Conservation (phyloP, 2,113 vertebrate genomes). For the Alethe castanea region DNA sequence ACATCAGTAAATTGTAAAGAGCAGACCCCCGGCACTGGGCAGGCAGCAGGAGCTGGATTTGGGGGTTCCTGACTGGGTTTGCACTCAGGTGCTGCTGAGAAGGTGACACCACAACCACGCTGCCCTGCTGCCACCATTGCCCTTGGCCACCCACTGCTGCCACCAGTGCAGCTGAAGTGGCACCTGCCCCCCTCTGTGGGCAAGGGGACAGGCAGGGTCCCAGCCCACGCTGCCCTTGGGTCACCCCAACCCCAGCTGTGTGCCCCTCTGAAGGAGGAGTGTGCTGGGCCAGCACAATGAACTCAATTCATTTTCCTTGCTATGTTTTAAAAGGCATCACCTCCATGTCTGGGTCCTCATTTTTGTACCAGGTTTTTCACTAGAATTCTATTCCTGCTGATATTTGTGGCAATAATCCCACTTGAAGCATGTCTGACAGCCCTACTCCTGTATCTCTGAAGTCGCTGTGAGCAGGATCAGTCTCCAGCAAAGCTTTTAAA, state of each 20-base stretch:
- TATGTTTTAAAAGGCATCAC: not conserved
- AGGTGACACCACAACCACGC: rapidly evolving
- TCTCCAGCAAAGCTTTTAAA: constrained; percentile 46
- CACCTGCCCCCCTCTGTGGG: rapidly evolving
- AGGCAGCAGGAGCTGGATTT: not conserved
- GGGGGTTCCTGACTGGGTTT: not conserved
- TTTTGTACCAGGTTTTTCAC: not conserved
- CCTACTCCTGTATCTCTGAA: not conserved
- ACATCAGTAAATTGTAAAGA: not conserved
- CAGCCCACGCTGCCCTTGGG: rapidly evolving
- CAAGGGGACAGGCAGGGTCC: not conserved
- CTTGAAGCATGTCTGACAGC: not conserved
- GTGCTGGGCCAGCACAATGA: not conserved
- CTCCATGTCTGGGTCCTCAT: not conserved
- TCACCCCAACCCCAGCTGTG: not conserved
- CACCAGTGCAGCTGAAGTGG: not conserved
- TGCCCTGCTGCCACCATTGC: rapidly evolving
- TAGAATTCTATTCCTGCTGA: not conserved
- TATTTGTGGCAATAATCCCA: not conserved
- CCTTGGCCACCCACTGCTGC: not conserved
- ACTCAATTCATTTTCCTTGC: not conserved
- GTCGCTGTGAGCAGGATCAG: not conserved
- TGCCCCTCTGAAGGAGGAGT: not conserved
- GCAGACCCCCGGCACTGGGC: not conserved
- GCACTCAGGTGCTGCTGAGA: not conserved